These are phyloP conservation scores for Peromyscus maniculatus DNA, from an alignment of 2,113 vertebrate species.

Conservation along the genomic window DNA sequence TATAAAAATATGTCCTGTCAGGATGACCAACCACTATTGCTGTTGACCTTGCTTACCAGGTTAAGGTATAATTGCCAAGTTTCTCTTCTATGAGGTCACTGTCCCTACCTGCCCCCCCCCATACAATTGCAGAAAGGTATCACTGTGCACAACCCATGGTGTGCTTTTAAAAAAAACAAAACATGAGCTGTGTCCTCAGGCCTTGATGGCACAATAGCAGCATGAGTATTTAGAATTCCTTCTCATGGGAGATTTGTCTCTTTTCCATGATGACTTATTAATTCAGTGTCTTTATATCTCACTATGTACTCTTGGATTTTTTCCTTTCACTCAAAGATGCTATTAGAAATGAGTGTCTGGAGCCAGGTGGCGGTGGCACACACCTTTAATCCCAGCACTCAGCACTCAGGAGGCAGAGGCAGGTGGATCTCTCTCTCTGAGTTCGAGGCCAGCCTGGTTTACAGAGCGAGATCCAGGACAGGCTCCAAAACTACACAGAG, in stretches of 20 bases:
- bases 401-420: too few species aligned
- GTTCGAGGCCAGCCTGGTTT: too few species aligned
- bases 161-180: neutral
- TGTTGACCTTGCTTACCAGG: neutral
- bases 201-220: neutral
- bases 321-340: constrained; percentile 36
- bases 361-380: too few species aligned
- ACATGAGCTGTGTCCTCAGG: neutral
- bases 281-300: neutral
- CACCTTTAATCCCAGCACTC: too few species aligned
- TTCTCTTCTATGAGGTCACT: neutral
- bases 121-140: neutral
- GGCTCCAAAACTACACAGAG: too few species aligned
- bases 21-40: neutral
- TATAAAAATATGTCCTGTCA: neutral
- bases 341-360: neutral
- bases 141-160: neutral
- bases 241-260: neutral
- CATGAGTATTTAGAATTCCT: constrained; percentile 18
- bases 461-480: too few species aligned
- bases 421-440: too few species aligned
- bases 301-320: neutral
- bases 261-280: neutral
- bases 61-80: neutral
- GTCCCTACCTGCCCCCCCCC: neutral